These are phyloP conservation scores for Drosophila carrolli DNA, from an alignment of 1,140 invertebrate species.

Conservation along the genomic window DNA sequence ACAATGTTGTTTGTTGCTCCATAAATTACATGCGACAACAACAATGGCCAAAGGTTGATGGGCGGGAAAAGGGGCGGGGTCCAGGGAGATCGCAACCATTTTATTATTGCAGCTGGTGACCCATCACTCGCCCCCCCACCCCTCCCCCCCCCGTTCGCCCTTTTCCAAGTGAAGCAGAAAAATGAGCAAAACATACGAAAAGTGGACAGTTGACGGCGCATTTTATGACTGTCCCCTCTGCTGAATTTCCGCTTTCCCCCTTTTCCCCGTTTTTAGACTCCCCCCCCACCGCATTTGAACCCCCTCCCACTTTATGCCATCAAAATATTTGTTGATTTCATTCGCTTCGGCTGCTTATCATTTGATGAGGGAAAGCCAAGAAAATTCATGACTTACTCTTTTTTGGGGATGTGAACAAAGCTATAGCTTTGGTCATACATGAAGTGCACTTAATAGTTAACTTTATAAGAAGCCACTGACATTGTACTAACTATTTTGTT, in stretches of 20 bases:
- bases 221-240: conserved; percentile 43
- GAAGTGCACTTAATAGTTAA: background rate
- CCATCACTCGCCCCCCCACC: conserved; percentile 5
- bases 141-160: background rate
- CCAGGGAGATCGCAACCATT: conserved; percentile 29
- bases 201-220: conserved; percentile 43
- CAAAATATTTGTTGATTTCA: conserved; percentile 62
- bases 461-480: too few relatives aligned
- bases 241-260: background rate
- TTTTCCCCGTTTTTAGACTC: background rate
- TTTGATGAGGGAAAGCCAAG: conserved; percentile 13
- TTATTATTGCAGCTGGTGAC: conserved; percentile 72
- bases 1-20: conserved; percentile 78
- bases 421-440: background rate
- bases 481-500: too few relatives aligned
- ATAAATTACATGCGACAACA: conserved; percentile 71
- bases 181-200: conserved; percentile 30
- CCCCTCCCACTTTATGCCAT: conserved; percentile 8
- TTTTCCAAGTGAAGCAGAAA: background rate
- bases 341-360: conserved; percentile 18
- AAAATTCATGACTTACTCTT: background rate
- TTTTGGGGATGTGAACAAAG: background rate
- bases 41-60: conserved; percentile 29
- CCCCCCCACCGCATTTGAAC: background rate
- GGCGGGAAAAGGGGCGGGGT: background rate